Base-by-base conservation (phyloP, 2,113 vertebrate species). In the Neotoma lepida region DNA sequence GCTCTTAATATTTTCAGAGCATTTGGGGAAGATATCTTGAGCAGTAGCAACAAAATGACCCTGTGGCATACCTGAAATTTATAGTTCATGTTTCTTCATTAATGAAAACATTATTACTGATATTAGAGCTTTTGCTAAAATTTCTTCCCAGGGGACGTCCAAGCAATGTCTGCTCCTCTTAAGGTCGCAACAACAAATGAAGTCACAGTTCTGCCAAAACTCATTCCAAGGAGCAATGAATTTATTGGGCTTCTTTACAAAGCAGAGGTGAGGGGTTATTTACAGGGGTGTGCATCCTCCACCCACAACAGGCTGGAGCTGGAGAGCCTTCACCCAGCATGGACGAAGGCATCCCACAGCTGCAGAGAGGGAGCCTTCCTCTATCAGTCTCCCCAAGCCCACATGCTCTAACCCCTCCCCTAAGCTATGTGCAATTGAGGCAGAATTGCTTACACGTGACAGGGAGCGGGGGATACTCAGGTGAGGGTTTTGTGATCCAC, bases 101-200 rank as follows among this genome's bases (percentile, higher is more conserved):
- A 92, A 94, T 66, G 71, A 70, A 84, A 93, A 94, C 41, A 49
- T 71, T 90, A 54, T 68, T 78, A 76, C 24, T 18, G n/a, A 64
- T 85, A n/a, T 35, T 78, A 94, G 41, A n/a, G 33, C 7, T 39
- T 10, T 41, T 58, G 78, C n/a, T 82, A 82, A 61, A 58, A 17
- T 58, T 3, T 81, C 3, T 58, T 81, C 13, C 22, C 51, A 8
- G n/a, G 78, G 54, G 12, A 81, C 39, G 54, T 41, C 22, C 22
- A 26, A 39, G n/a, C 54, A 58, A 58, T 39, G 78, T 8, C 78
- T 58, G 28, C 26, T 13, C 54, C 22, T 81, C 35, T 51, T 39
- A 58, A 56, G 78, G 6, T 41, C 51, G 22, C 78, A 81, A 39
- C 24, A 28, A 26, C 12, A 39, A 58, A 56, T 9, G 4, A 58